Evolutionary conservation across 2,888 invertebrate genomes (phyloP), one percentile per base, ranked within the genome.

Genomic region (Thalpophila matura): DNA sequence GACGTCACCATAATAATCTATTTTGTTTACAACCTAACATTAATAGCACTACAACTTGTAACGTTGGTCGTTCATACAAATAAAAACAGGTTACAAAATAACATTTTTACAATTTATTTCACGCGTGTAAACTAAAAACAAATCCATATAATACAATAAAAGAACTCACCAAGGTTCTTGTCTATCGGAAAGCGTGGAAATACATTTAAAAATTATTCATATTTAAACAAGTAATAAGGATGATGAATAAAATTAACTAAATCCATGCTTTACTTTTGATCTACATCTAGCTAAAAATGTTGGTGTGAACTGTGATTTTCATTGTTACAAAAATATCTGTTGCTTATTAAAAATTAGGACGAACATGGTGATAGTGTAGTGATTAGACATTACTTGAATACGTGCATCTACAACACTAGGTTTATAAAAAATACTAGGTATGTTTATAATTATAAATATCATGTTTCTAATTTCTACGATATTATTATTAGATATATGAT

Each of bases 131-230:
- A 29, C 14, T 46, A 5, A 24, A 35, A 50, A n/a, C n/a, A 71
- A 58, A 20, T 62, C 16, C 63, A 47, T 62, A 57, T 46, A 72
- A 77, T 65, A 74, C 58, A 71, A 65, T 71, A 61, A 68, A 71
- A 80, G 75, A 88, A 94, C 94, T 94, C 94, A 94, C 94, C 94
- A 85, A 92, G 88, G 85, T 93, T 94, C 89, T 94, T 94, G 91
- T 94, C 94, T 94, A 87, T 89, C 92, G 84, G 94, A 71, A 74
- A 81, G 94, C 94, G 86, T 94, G 94, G 85, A 93, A 93, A 90
- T 86, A 89, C 77, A 89, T 82, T 86, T 64, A 64, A 82, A 78
- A 63, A 82, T 79, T 69, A 78, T 77, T 67, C 40, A 83, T 78
- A 83, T 72, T 82, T 68, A 77, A 67, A 51, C 20, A 76, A 64